phyloP scores from a whole-genome alignment of 1,140 invertebrate genomes.

The Apis cerana region DNA sequence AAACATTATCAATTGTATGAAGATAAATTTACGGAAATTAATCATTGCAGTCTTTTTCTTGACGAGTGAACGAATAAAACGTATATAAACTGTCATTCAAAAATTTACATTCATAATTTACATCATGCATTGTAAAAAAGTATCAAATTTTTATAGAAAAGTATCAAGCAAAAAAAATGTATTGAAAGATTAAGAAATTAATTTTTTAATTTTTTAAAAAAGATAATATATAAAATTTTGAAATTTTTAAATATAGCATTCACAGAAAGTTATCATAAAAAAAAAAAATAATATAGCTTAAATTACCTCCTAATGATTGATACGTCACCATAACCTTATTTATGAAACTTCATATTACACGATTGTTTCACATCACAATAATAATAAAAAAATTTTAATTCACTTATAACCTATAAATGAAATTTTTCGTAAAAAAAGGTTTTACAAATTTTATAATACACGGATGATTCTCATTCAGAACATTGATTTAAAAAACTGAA shows the following conservation, averaged over 20 bases:
- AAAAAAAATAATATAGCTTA: no score
- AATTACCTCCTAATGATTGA: no score
- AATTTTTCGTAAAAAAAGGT: no score
- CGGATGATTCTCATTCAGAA: no score
- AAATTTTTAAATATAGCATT: no score
- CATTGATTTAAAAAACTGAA: neutral
- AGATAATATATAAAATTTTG: no score
- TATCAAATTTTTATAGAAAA: neutral
- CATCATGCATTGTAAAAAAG: no score
- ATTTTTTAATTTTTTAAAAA: no score
- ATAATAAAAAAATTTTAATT: neutral
- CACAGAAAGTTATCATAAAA: no score
- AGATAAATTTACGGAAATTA: slow-evolving; percentile 8
- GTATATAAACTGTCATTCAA: neutral
- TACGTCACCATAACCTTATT: no score
- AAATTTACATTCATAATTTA: neutral
- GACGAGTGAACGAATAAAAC: neutral
- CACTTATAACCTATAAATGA: neutral
- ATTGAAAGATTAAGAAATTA: no score
- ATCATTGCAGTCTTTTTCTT: neutral
- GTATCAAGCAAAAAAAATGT: neutral
- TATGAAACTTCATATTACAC: neutral
- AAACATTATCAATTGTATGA: neutral
- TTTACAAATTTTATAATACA: no score
- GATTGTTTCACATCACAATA: neutral